Base-by-base conservation (phyloP, 2,888 invertebrate species). In the Spodoptera exigua region DNA sequence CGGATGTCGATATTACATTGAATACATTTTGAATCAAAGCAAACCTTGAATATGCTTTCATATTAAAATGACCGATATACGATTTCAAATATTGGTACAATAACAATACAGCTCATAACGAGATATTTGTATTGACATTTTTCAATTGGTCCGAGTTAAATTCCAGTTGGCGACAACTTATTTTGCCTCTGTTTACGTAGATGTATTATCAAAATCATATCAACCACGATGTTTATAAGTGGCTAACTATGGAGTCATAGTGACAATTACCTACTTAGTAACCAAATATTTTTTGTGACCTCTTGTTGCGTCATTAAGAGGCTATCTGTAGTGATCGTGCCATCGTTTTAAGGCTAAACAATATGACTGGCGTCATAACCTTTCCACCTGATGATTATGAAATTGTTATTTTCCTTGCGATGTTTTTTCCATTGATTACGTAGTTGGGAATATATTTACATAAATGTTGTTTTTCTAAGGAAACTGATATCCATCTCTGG, bases 231-330 rank as follows among this genome's bases (percentile, higher is more conserved):
- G 66, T 63, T 63, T 66, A 17, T 49, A 58, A 40, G 35, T 66
- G 62, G 18, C 16, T 61, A 54, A 59, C 59, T 64, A 79, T 76
- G 70, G 74, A 78, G 72, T 76, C 76, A 67, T 64, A 66, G 55
- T 61, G 44, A 63, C 61, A 70, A 58, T 54, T 63, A 64, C 70
- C 67, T 74, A 68, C 70, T 68, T 74, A 68, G 72, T 74, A 78
- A 78, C 82, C 63, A 77, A 83, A 81, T 73, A 69, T 72, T 73
- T 80, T 82, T 78, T 67, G 64, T 85, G 84, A 88, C 84, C 88
- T 78, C 56, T 72, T 58, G 47, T 81, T 85, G 65, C 88, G 89
- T 89, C 87, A 89, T 80, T 76, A 64, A 76, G 61, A 86, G 86
- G 85, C 81, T 88, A 88, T 87, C 87, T 56, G 57, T 49, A 67